phyloP scores from a whole-genome alignment of 2,797 vertebrate species.

The Enteromius anoplus region DNA sequence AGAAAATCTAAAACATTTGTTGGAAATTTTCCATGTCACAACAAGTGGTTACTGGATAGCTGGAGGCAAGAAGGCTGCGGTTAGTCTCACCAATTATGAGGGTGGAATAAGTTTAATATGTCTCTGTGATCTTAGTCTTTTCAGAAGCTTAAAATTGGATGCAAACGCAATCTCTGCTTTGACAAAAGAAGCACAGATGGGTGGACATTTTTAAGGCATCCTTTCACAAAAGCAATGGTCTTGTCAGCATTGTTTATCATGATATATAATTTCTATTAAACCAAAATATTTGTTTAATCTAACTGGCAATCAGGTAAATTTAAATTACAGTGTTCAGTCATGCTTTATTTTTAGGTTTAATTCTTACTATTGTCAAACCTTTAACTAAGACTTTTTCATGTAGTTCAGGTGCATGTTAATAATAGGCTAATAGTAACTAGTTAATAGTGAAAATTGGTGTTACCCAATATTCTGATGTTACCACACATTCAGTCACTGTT shows the following conservation, averaged over 20 bases:
- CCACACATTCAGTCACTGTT: too few species aligned
- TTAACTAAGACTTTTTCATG: too few species aligned
- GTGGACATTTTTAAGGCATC: neutral
- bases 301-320: neutral
- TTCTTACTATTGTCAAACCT: too few species aligned
- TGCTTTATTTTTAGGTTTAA: too few species aligned
- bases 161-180: neutral
- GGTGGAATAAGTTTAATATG: constrained; percentile 9
- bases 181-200: neutral
- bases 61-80: neutral
- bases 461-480: too few species aligned
- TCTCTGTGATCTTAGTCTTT: constrained; percentile 1
- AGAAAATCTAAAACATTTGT: neutral
- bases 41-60: neutral
- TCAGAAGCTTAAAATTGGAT: neutral
- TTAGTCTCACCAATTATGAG: constrained; percentile 18
- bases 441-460: too few species aligned
- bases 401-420: too few species aligned
- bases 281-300: neutral
- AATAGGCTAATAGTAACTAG: too few species aligned
- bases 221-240: neutral
- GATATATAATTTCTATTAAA: neutral
- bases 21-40: constrained; percentile 12
- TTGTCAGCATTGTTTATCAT: neutral
- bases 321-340: neutral